These are phyloP conservation scores for Amphipyra berbera DNA, from an alignment of 2,888 invertebrate species.

Conservation along the genomic window DNA sequence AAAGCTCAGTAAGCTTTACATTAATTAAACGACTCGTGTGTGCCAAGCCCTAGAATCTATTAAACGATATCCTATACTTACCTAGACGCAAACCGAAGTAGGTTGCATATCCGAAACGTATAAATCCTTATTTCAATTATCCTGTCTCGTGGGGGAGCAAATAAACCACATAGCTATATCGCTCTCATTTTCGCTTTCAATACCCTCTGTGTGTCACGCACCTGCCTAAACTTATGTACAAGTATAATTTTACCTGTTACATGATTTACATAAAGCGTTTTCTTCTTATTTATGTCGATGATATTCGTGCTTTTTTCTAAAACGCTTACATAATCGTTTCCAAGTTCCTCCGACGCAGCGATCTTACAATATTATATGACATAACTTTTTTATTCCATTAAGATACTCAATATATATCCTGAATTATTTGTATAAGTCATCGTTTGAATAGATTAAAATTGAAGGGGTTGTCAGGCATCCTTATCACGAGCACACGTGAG, in stretches of 20 bases:
- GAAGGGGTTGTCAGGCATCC: constrained; percentile 61
- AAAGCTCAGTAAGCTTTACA: not conserved
- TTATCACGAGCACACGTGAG: constrained; percentile 71
- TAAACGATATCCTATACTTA: constrained; percentile 51
- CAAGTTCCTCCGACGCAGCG: constrained; percentile 27
- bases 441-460: constrained; percentile 65
- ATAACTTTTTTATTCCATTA: constrained; percentile 40
- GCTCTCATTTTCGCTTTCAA: constrained; percentile 80
- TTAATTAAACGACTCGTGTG: not conserved
- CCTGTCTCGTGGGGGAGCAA: constrained; percentile 79
- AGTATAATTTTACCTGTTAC: constrained; percentile 53
- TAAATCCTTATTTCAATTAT: constrained; percentile 88
- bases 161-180: constrained; percentile 79
- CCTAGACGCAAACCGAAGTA: constrained; percentile 63
- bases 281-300: constrained; percentile 49
- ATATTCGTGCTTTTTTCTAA: constrained; percentile 56
- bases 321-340: constrained; percentile 49
- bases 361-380: constrained; percentile 32
- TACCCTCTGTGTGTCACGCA: constrained; percentile 67
- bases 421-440: constrained; percentile 46
- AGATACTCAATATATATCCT: constrained; percentile 43
- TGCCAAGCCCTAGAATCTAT: constrained; percentile 19
- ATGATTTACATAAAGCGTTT: constrained; percentile 57
- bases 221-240: constrained; percentile 64
- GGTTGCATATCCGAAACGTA: constrained; percentile 80